A percentile compares a stretch with the other conserved stretches of the same genome.
Evolutionary conservation across 2,113 vertebrate genomes (phyloP).

Genomic region (Megaceryle maxima): DNA sequence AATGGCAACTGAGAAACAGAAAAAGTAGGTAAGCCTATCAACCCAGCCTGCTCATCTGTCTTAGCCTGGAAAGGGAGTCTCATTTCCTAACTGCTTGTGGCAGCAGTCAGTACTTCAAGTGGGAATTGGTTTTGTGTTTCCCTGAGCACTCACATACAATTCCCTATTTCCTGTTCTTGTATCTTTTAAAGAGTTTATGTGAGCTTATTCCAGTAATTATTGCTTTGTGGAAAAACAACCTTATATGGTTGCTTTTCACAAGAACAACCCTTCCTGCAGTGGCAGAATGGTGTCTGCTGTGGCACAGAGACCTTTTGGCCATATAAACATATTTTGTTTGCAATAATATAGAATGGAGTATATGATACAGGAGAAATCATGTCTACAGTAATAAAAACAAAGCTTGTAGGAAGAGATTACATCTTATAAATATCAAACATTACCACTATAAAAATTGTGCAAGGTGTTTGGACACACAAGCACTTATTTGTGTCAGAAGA

Average conservation of each 20-base stretch:
- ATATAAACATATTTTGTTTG: background rate
- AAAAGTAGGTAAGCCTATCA: background rate
- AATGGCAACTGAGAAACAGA: background rate
- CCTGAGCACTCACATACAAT: background rate
- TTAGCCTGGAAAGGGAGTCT: background rate
- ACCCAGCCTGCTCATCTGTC: background rate
- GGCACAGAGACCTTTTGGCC: background rate
- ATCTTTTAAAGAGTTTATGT: background rate
- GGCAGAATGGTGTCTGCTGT: background rate
- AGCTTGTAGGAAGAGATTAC: background rate
- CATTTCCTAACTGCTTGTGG: background rate
- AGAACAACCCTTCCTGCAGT: background rate
- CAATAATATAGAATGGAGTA: background rate
- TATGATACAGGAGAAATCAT: background rate
- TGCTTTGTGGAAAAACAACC: background rate
- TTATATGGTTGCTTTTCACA: background rate
- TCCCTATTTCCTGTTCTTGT: background rate
- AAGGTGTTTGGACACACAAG: background rate
- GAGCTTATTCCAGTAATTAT: background rate
- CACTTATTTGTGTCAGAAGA: background rate
- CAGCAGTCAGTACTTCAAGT: background rate
- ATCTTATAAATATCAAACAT: background rate
- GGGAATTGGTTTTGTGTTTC: background rate
- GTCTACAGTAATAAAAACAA: background rate
- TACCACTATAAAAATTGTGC: background rate